Base-by-base conservation (phyloP, 2,888 invertebrate genomes). In the Branchipolynoe longqiensis region DNA sequence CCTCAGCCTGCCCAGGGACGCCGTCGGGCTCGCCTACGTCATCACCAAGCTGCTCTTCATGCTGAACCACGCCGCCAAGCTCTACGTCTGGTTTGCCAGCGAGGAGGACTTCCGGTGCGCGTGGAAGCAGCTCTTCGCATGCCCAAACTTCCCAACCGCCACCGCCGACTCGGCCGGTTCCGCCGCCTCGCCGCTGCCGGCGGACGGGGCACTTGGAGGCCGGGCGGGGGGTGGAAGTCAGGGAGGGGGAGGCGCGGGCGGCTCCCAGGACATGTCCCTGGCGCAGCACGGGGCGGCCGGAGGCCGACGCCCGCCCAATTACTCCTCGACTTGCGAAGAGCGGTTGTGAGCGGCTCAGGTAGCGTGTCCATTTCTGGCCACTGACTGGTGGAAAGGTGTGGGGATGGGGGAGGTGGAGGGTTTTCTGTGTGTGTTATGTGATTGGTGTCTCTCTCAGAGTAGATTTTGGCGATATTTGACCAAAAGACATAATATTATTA, bases 41-140 rank as follows among this genome's bases (percentile, higher is more conserved):
- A 64, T 86, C 28, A 54, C 86, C 28, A 48, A 69, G 6, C 25
- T 48, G 14, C 22, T 84, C n/a, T 73, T 87, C 22, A n/a, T 85
- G 12, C 64, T 74, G 40, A 87, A 87, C 85, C 87, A 87, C 69
- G 59, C 87, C 0, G 36, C 62, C 82, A 87, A 87, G 59, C 84
- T 87, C 82, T 87, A 82, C 25, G 64, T 64, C 14, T 48, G 64
- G 59, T 84, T 64, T 31, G 25, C 73, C 28, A 48, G 41, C 1
- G 84, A 84, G 64, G 84, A 84, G 62, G 69, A 84, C 84, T 84
- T 59, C 54, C 54, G 84, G 64, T 48, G 28, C 18, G 64, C 69
- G 8, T 69, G 59, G 36, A 8, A 54, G 33, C 59, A 69, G 54
- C 31, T 84, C 31, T 84, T 40, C 48, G 73, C 48, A 48, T 78